These are phyloP conservation scores for Pogona vitticeps DNA, from an alignment of 2,113 vertebrate species.

Conservation along the genomic window DNA sequence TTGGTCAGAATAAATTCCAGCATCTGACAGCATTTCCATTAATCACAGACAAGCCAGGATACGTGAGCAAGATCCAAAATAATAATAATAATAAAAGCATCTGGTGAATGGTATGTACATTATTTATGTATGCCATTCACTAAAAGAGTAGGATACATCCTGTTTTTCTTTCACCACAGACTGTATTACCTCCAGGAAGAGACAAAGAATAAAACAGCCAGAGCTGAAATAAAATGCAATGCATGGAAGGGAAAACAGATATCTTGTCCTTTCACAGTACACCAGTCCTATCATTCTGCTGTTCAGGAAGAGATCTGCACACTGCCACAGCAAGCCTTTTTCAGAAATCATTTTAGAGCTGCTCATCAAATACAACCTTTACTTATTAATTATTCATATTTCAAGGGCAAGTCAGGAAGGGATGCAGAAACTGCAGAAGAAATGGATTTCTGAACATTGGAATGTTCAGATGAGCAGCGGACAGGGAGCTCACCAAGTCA, in stretches of 20 bases:
- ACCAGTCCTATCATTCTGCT: accelerated
- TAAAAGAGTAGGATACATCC: slow-evolving; percentile 43
- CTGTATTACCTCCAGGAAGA: slow-evolving; percentile 46
- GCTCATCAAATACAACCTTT: background rate
- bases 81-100: slow-evolving; percentile 59
- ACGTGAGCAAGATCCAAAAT: slow-evolving; percentile 67
- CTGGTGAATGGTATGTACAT: slow-evolving; percentile 55
- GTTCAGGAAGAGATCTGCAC: background rate
- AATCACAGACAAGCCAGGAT: slow-evolving; percentile 74
- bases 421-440: background rate
- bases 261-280: background rate
- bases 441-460: background rate
- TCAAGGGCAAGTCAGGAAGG: background rate
- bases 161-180: slow-evolving; percentile 48
- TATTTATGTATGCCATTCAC: slow-evolving; percentile 67
- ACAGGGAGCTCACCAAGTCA: background rate
- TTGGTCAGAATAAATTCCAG: slow-evolving; percentile 83
- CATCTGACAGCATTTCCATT: slow-evolving; percentile 81
- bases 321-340: background rate
- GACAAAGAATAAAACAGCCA: slow-evolving; percentile 9
- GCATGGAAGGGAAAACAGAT: background rate
- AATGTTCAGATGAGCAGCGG: background rate
- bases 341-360: background rate
- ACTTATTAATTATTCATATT: background rate
- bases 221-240: slow-evolving; percentile 28